phyloP scores from a whole-genome alignment of 92 coral and sea anemone species.

The Muricea muricata region DNA sequence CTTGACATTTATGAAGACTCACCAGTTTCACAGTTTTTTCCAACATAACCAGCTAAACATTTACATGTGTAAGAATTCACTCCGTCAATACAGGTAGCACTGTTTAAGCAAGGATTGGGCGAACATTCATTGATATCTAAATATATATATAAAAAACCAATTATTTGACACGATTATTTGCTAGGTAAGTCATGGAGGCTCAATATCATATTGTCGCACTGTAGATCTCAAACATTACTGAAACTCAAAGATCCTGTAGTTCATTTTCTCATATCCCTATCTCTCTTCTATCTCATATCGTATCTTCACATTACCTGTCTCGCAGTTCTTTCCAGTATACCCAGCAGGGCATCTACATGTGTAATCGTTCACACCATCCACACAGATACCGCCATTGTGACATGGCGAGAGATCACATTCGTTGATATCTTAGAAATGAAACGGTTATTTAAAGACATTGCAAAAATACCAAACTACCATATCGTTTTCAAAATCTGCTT shows the following conservation, averaged over 20 bases:
- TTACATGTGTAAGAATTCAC: constrained; percentile 16
- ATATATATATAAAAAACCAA: no score
- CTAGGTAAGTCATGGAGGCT: no score
- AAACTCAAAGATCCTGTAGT: no score
- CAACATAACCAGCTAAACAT: constrained; percentile 4
- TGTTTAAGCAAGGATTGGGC: neutral
- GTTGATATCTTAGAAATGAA: no score
- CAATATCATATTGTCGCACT: no score
- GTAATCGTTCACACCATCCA: constrained; percentile 22
- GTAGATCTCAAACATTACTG: no score
- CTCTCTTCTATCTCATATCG: neutral
- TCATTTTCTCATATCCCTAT: no score
- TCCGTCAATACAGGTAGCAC: neutral
- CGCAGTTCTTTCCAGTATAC: constrained; percentile 20
- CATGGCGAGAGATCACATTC: neutral
- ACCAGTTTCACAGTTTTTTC: constrained; percentile 33
- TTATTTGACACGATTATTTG: no score
- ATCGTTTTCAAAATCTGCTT: no score
- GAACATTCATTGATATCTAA: constrained; percentile 33
- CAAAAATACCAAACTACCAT: no score
- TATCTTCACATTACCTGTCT: constrained; percentile 9
- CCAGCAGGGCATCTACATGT: constrained; percentile 12
- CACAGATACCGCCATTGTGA: constrained; percentile 7
- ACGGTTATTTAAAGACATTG: neutral
- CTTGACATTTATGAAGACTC: neutral